Conservation (phyloP, 2,888 invertebrate species). For the Sceliomorpha sp. region DNA sequence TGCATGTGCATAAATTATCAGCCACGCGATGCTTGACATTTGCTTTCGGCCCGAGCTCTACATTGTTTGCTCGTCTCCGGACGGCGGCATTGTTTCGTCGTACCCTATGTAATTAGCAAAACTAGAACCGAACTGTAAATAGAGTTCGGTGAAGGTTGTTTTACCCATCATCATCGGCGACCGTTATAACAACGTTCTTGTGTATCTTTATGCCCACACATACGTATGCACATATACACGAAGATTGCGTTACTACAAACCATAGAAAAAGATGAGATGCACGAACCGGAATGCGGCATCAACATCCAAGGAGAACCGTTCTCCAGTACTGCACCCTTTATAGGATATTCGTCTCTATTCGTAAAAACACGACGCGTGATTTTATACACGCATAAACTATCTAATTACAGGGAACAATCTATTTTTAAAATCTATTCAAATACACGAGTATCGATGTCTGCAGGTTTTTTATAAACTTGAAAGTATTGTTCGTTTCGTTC, state of each 20-base stretch:
- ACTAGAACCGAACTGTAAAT: constrained; percentile 10
- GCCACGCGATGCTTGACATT: constrained; percentile 35
- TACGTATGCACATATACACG: neutral
- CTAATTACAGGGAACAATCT: too few species aligned
- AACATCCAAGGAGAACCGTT: constrained; percentile 75
- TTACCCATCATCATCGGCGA: constrained; percentile 33
- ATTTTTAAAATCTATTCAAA: too few species aligned
- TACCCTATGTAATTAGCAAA: constrained; percentile 22
- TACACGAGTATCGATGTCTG: too few species aligned
- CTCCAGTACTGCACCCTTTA: constrained; percentile 70
- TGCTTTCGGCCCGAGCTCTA: constrained; percentile 23
- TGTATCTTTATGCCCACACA: constrained; percentile 20
- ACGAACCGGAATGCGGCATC: constrained; percentile 75
- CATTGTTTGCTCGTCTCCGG: constrained; percentile 37
- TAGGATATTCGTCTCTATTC: constrained; percentile 54
- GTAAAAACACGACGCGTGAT: constrained; percentile 28
- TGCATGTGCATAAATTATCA: constrained; percentile 39
- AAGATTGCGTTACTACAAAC: constrained; percentile 21
- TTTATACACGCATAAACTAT: constrained; percentile 35
- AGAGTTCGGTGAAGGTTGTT: constrained; percentile 25
- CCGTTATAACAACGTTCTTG: too few species aligned
- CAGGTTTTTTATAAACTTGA: too few species aligned
- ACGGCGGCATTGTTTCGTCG: constrained; percentile 27
- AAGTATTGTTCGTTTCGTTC: too few species aligned
- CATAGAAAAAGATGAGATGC: constrained; percentile 58